Base-by-base conservation (phyloP, 2,888 invertebrate genomes). In the Helobdella robusta region DNA sequence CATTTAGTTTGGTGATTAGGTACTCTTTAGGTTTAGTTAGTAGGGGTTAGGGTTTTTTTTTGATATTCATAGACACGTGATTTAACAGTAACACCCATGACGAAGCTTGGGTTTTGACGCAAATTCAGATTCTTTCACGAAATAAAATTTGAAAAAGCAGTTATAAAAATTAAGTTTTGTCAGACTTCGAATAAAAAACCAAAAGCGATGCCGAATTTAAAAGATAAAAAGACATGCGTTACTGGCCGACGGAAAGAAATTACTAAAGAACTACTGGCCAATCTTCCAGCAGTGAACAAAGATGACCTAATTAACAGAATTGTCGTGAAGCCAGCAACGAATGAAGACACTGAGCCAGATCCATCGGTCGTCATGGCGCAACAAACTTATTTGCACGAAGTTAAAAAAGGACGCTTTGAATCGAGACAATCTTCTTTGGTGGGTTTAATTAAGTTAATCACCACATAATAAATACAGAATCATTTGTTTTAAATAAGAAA, bases 171-270 rank as follows among this genome's bases (percentile, higher is more conserved):
- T n/a, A n/a, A n/a, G n/a, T n/a, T n/a, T n/a, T n/a, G n/a, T n/a
- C n/a, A n/a, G n/a, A n/a, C n/a, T n/a, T n/a, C n/a, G n/a, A n/a
- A n/a, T n/a, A n/a, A n/a, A n/a, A n/a, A n/a, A n/a, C n/a, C n/a
- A n/a, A n/a, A n/a, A n/a, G n/a, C n/a, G n/a, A n/a, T n/a, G n/a
- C n/a, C n/a, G n/a, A 54, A 54, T 11, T 28, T 62, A 50, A 46
- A 62, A 50, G 44, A 62, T 32, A 50, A 50, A 30, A 23, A 30
- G 34, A 34, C 48, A 11, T 62, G 62, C 30, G 62, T 46, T 6
- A 62, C 32, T n/a, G 62, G 62, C 8, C 62, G 62, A 2, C 46
- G 62, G 28, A 62, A 62, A 44, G 62, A 62, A 18, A 48, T 50
- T 0, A 46, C 62, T 28, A 62, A 62, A 18, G 62, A 62, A 18